These are phyloP conservation scores for Saxicola maurus DNA, from an alignment of 2,797 vertebrate genomes.

Conservation along the genomic window DNA sequence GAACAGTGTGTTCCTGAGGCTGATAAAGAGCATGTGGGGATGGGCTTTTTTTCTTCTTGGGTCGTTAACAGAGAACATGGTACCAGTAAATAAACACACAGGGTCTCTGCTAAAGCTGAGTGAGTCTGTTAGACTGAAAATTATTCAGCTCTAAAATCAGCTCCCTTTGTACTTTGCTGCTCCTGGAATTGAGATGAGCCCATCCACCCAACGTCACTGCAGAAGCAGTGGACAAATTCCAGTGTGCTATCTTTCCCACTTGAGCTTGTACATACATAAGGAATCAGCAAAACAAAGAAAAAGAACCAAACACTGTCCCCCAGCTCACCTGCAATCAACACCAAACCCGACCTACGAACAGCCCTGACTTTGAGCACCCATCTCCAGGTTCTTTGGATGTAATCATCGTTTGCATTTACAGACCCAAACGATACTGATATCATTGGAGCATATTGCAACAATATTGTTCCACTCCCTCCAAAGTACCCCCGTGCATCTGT, in stretches of 20 bases:
- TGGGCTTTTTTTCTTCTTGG: neutral
- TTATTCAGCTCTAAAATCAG: neutral
- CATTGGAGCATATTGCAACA: neutral
- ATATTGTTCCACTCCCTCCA: neutral
- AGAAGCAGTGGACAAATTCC: neutral
- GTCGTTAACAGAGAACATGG: neutral
- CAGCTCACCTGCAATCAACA: neutral
- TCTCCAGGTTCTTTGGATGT: neutral
- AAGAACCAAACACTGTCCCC: neutral
- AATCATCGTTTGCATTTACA: neutral
- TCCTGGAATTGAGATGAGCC: neutral
- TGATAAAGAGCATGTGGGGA: neutral
- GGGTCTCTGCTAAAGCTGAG: neutral
- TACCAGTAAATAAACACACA: neutral
- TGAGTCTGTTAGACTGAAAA: neutral
- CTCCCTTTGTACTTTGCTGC: neutral
- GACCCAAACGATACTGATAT: neutral
- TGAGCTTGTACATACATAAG: accelerated
- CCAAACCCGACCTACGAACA: neutral
- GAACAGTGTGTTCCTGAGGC: neutral
- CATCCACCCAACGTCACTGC: neutral
- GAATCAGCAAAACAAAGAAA: neutral
- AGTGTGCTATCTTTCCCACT: neutral
- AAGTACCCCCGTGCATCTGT: neutral
- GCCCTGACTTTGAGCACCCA: neutral